These are phyloP conservation scores for Eulemur rufifrons DNA, from an alignment of 2,113 vertebrate genomes.

Conservation along the genomic window DNA sequence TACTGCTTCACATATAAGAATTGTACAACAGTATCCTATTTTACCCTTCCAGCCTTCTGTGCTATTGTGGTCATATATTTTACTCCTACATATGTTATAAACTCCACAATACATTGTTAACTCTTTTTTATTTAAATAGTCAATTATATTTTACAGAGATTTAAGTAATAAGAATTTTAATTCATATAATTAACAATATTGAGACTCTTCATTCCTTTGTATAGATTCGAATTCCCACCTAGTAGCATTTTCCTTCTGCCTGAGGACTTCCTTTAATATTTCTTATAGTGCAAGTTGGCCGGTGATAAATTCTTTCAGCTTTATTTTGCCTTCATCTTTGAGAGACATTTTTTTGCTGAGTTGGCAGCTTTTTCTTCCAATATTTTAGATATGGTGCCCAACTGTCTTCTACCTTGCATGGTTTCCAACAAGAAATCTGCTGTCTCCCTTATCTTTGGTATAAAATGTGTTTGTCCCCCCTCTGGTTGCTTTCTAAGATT, in stretches of 20 bases:
- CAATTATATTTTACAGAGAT: background rate
- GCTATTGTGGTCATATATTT: background rate
- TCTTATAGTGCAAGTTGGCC: background rate
- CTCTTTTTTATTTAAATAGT: background rate
- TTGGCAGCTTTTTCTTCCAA: background rate
- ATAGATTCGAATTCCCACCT: background rate
- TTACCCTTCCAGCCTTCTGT: background rate
- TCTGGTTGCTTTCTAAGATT: background rate
- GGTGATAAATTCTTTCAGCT: background rate
- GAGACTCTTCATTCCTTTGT: background rate
- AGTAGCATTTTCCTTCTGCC: background rate
- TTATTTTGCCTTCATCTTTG: background rate
- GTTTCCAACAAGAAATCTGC: background rate
- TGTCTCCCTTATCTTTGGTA: background rate
- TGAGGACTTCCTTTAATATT: background rate
- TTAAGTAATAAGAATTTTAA: background rate
- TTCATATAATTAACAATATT: background rate
- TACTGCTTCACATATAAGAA: background rate
- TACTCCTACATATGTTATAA: background rate
- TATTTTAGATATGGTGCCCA: background rate
- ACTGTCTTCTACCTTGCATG: background rate
- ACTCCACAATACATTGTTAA: no score
- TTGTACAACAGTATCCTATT: background rate
- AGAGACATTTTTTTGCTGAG: background rate
- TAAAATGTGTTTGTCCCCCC: background rate